Evolutionary conservation across 1,140 invertebrate genomes (phyloP), one percentile per base, ranked within the genome.

Genomic region (Cyclina sinensis): DNA sequence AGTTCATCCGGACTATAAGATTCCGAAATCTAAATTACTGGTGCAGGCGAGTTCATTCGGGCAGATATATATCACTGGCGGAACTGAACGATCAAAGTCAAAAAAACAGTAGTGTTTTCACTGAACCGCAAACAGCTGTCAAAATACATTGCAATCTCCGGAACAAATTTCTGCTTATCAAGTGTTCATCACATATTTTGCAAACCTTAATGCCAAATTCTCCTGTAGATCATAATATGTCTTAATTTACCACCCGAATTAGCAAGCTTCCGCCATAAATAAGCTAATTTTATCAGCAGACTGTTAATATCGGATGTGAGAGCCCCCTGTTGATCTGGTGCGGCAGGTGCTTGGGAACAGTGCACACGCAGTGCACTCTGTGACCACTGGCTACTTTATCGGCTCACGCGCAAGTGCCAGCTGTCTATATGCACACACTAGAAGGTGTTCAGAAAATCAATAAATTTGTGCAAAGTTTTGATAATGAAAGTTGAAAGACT

Each of bases 191-290:
- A 37, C 65, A 70, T 70, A 70, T 16, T 70, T 70, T 37, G 32
- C 65, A 37, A 70, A 27, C 21, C 65, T 37, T 70, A 35, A 18
- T 37, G 65, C 65, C 65, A 70, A 70, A 70, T 39, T 35, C 30
- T 70, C 65, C 0, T 16, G 24, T 37, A 3, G 14, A 70, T 70
- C 65, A 7, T 3, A 18, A 35, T 37, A 4, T 39, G 18, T 70
- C 65, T 70, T 70, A 70, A 70, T 70, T 70, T 70, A 3, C 65
- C 27, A 70, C 32, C 65, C 7, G 57, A 70, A 70, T 70, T 37
- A 16, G 35, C 32, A 14, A 70, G 1, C 32, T 32, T 5, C 32
- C 5, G 21, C 65, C 37, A 70, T 37, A 37, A 70, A 70, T 70
- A 70, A 70, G 30, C 65, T 35, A 18, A 70, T 37, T 70, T 70